Base-by-base conservation (phyloP, 1,140 invertebrate genomes). In the Dendrolimus punctatus region DNA sequence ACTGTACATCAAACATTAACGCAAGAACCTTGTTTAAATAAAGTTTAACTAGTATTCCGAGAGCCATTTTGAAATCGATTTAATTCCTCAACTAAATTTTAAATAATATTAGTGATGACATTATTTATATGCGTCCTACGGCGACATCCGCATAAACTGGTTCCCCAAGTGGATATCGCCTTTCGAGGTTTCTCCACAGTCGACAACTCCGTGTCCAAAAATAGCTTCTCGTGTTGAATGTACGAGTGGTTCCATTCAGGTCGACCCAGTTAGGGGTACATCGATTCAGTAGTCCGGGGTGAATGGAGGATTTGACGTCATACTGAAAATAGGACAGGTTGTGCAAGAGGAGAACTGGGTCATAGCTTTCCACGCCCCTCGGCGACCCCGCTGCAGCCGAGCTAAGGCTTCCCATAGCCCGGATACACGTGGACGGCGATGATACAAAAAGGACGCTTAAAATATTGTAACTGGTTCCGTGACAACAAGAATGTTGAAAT, bases 291-390 rank as follows among this genome's bases (percentile, higher is more conserved):
- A 73, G 58, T 58, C 64, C 67, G 75, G 74, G 71, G 71, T 85
- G 76, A 85, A 82, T 85, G 77, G 64, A 55, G 57, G 58, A 58
- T 50, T 67, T 85, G 81, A 85, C 81, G 80, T 85, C 80, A 85
- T 64, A 64, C 62, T 52, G 73, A 74, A 80, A 80, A 66, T 80
- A 67, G 78, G 65, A 59, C 76, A 80, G 76, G 68, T 69, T 75
- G 70, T 78, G 78, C 77, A 80, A 70, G 72, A 54, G 60, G 36
- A 53, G 52, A 79, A 80, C 36, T 76, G 60, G 79, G 79, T 80
- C 78, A 76, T 43, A 53, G 60, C 62, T 51, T 64, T 49, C 58
- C 70, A 49, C 59, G 53, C 53, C 52, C 55, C 43, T 48, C 52
- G 37, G 46, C 55, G 53, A 47, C 51, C 60, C 60, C 60, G 55